Evolutionary conservation across 2,888 invertebrate genomes (phyloP).

Genomic region (Eulithis testata): DNA sequence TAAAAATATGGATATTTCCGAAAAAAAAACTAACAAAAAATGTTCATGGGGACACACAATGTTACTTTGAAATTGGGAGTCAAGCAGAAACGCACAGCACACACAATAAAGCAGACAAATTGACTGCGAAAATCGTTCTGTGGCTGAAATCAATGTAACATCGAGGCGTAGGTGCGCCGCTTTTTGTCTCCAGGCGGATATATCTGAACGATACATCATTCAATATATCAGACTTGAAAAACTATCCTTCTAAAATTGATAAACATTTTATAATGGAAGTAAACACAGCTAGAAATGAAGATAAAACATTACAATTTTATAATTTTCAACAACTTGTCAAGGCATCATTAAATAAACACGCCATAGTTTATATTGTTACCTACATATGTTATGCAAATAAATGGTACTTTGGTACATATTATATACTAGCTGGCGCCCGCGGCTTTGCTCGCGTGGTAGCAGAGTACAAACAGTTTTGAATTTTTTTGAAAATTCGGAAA

Average conservation of each 20-base stretch:
- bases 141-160: slow-evolving; percentile 66
- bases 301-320: background rate
- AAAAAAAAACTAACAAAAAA: too few species aligned
- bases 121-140: slow-evolving; percentile 70
- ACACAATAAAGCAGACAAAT: slow-evolving; percentile 78
- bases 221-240: slow-evolving; percentile 40
- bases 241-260: slow-evolving; percentile 4
- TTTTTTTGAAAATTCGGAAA: too few species aligned
- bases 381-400: too few species aligned
- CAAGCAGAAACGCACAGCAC: slow-evolving; percentile 59
- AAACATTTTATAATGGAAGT: background rate
- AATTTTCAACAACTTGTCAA: background rate
- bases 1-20: too few species aligned
- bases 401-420: too few species aligned
- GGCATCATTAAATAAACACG: slow-evolving; percentile 1
- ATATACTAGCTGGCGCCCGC: too few species aligned
- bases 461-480: too few species aligned
- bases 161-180: slow-evolving; percentile 63
- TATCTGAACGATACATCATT: slow-evolving; percentile 53
- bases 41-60: slow-evolving; percentile 15
- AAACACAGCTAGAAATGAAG: too few species aligned
- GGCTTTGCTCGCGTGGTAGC: too few species aligned
- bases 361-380: background rate
- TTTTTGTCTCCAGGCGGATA: slow-evolving; percentile 73
- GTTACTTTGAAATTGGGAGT: slow-evolving; percentile 51